A percentile compares a stretch with the other conserved stretches of the same genome.
Evolutionary conservation across 2,113 vertebrate genomes (phyloP).

Genomic region (Amia ocellicauda): DNA sequence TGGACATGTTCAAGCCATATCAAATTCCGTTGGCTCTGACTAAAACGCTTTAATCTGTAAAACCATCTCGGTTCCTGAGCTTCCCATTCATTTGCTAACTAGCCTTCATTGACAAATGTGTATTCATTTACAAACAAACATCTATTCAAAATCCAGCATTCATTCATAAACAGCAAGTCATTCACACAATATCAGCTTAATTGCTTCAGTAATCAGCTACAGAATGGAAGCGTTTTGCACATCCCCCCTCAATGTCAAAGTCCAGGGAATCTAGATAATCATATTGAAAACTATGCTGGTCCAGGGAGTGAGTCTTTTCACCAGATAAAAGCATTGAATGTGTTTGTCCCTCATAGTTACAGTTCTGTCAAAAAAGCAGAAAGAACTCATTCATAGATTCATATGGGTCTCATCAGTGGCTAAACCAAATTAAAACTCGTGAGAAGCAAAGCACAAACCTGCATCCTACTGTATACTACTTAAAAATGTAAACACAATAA

Average conservation of each 20-base stretch:
- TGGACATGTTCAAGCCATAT: too few species aligned
- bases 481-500: too few species aligned
- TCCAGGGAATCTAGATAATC: conserved; percentile 12
- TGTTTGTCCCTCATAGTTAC: not conserved
- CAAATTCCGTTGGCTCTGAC: too few species aligned
- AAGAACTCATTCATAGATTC: not conserved
- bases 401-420: not conserved
- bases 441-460: too few species aligned
- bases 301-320: not conserved
- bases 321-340: not conserved
- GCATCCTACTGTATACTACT: too few species aligned
- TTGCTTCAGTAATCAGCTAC: conserved; percentile 4
- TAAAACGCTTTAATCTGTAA: too few species aligned
- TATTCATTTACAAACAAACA: too few species aligned
- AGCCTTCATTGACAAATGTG: conserved; percentile 1
- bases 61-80: not conserved
- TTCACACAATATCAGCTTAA: not conserved
- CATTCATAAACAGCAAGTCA: conserved; percentile 6
- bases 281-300: conserved; percentile 1
- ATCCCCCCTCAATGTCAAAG: conserved; percentile 8
- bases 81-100: not conserved
- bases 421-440: too few species aligned
- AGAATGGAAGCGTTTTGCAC: not conserved
- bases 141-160: not conserved
- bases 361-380: not conserved